phyloP scores from a whole-genome alignment of 2,797 vertebrate species.

The Ispidina lecontei region DNA sequence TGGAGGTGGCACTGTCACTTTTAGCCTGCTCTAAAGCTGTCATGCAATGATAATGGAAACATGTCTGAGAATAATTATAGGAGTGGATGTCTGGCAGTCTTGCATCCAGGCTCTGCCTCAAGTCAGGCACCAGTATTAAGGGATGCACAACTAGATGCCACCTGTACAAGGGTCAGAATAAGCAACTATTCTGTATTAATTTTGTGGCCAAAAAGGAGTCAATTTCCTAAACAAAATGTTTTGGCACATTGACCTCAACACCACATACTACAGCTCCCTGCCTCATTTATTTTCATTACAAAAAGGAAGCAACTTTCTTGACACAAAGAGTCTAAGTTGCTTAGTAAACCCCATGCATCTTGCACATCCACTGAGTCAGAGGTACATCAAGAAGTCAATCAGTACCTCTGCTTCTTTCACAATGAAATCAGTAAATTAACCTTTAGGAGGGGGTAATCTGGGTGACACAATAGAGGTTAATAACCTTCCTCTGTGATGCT shows the following conservation, averaged over 20 bases:
- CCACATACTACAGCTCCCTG: neutral
- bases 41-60: neutral
- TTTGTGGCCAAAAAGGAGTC: neutral
- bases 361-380: neutral
- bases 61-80: neutral
- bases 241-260: neutral
- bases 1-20: neutral
- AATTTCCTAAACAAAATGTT: neutral
- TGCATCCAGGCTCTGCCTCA: neutral
- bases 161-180: neutral
- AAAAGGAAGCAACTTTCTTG: neutral
- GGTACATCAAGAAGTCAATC: neutral
- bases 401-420: neutral
- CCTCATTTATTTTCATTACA: neutral
- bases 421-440: neutral
- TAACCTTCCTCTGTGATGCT: neutral
- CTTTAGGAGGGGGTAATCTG: neutral
- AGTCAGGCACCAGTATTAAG: neutral
- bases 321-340: neutral
- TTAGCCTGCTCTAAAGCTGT: neutral
- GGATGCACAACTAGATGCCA: accelerated
- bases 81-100: neutral
- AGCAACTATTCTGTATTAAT: neutral
- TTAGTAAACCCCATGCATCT: neutral
- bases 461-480: neutral